These are phyloP conservation scores for Procavia capensis DNA, from an alignment of 2,113 vertebrate species.

Conservation along the genomic window DNA sequence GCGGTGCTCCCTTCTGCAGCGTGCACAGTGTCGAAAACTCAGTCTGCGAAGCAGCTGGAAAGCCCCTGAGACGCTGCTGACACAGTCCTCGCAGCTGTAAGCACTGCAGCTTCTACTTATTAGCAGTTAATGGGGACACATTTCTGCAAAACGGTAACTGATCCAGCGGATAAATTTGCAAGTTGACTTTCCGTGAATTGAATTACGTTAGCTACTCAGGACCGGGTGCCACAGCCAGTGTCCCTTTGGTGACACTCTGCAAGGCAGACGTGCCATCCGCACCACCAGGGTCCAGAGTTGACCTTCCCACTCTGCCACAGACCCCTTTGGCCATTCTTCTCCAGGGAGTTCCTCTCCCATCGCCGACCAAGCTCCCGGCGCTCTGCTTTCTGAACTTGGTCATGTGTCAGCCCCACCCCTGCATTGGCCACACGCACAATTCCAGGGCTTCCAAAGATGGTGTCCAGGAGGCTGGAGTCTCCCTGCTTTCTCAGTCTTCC, in stretches of 20 bases:
- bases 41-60: neutral
- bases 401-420: rapidly evolving
- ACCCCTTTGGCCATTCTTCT: rapidly evolving
- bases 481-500: rapidly evolving
- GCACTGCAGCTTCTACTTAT: neutral
- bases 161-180: neutral
- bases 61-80: neutral
- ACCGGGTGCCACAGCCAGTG: neutral
- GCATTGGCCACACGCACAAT: rapidly evolving
- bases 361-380: rapidly evolving
- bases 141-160: neutral
- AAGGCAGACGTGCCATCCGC: neutral
- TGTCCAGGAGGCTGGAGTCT: rapidly evolving
- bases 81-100: neutral
- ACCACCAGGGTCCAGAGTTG: neutral
- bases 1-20: neutral
- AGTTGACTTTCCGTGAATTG: neutral
- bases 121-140: neutral
- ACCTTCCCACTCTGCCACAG: rapidly evolving
- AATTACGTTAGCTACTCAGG: neutral
- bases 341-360: rapidly evolving
- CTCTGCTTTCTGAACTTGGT: rapidly evolving
- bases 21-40: rapidly evolving
- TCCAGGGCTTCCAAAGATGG: too few species aligned
- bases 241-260: neutral